Evolutionary conservation across 2,113 vertebrate species (phyloP), one percentile per base, ranked within the genome.

Genomic region (Psettodes erumei): DNA sequence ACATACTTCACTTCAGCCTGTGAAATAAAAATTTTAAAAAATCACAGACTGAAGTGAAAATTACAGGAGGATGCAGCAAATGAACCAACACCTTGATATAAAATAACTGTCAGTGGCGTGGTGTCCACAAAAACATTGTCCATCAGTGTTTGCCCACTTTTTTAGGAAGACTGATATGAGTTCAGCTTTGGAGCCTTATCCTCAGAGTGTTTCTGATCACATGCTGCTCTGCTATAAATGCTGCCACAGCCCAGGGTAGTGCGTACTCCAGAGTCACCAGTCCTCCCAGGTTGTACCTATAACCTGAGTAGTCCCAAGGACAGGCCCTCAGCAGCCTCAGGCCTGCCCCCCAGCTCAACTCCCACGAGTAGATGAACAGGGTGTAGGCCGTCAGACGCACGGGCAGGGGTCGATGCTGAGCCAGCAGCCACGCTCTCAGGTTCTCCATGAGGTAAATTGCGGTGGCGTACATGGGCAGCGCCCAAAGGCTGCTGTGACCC

Each of bases 271-370:
- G 84, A 6, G 94, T 95, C 71, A 95, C 90, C 69, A 95, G 83
- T 30, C 94, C 94, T 45, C 56, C 50, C 28, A 94, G 69, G 81
- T 94, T 93, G 71, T 87, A 94, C 25, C 43, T 85, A 37, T 89
- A 89, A 13, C 65, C 81, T 1, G 94, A 94, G 64, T 95, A 95
- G 77, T 95, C 94, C 94, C 94, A 95, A 6, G 94, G 94, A 86
- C 94, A 95, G 32, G 94, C 94, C 43, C 85, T 86, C 47, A 93
- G 55, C 59, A 88, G 69, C 16, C 77, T 81, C 25, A 95, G 89
- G 13, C 80, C 81, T 3, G 63, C 64, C 0, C 94, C 94, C 85
- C 94, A 94, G 80, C 79, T 85, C 73, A 95, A 92, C 88, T 95
- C 94, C 93, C 94, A 94, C 0, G 82, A 0, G 78, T 94, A 95